Conservation (phyloP, 37 sponge, comb jelly and placozoan genomes). For the Geodia barretti region DNA sequence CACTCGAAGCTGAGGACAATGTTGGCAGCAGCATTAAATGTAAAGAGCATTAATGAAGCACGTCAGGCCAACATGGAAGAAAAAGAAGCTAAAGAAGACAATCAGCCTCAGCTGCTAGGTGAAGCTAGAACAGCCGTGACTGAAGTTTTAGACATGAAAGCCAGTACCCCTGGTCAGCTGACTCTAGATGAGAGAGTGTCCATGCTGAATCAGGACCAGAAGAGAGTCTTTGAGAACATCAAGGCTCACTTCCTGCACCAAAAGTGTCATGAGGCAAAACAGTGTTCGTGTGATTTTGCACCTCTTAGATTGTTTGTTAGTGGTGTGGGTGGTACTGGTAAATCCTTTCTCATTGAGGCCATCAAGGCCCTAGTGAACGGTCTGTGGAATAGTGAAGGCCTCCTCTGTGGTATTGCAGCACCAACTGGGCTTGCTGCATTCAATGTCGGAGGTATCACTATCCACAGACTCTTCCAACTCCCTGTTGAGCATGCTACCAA, state of each 20-base stretch:
- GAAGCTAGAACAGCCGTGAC: slow-evolving; percentile 49
- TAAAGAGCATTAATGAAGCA: slow-evolving; percentile 31
- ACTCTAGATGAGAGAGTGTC: slow-evolving; percentile 28
- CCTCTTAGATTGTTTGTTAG: no score
- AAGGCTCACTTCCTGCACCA: slow-evolving; percentile 4
- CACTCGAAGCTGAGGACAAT: slow-evolving; percentile 42
- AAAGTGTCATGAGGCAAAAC: slow-evolving; percentile 12
- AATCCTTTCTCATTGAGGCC: no score
- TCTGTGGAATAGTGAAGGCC: no score
- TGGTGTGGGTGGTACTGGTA: no score
- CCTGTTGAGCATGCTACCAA: slow-evolving; percentile 55
- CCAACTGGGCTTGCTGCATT: slow-evolving; percentile 58
- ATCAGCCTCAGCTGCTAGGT: slow-evolving; percentile 35
- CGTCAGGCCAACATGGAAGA: no score
- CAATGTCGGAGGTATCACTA: slow-evolving; percentile 37
- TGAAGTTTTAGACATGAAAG: slow-evolving; percentile 7
- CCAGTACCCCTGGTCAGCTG: background rate
- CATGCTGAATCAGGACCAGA: slow-evolving; percentile 66
- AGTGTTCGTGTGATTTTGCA: no score
- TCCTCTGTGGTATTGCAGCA: slow-evolving; percentile 49
- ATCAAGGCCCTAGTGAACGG: no score
- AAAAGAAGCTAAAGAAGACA: slow-evolving; percentile 15
- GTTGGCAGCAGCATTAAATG: slow-evolving; percentile 11
- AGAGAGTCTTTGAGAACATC: slow-evolving; percentile 33
- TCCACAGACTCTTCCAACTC: slow-evolving; percentile 41